A percentile compares a stretch with the other conserved stretches of the same genome.
Evolutionary conservation across 2,113 vertebrate species (phyloP).

Genomic region (Vidua chalybeata): DNA sequence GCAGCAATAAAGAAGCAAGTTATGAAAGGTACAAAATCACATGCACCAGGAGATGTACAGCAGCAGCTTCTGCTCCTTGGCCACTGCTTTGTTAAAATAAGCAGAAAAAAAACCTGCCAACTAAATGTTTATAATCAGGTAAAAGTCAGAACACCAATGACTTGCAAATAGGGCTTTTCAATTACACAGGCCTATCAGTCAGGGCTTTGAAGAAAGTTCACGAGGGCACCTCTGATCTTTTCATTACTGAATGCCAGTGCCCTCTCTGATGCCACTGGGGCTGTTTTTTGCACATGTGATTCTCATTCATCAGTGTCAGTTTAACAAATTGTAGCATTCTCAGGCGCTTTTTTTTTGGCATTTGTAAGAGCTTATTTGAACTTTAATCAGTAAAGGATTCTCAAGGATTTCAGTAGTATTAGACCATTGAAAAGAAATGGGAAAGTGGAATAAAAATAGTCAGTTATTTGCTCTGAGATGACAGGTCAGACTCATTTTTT

Average conservation of each 20-base stretch:
- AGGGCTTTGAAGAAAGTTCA: background rate
- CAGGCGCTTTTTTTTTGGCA: background rate
- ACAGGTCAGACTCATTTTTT: background rate
- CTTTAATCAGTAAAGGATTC: background rate
- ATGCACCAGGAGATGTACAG: background rate
- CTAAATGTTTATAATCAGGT: background rate
- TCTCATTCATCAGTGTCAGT: background rate
- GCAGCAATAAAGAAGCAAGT: background rate
- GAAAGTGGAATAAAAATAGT: background rate
- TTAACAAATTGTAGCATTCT: background rate
- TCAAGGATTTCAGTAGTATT: background rate
- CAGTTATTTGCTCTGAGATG: background rate
- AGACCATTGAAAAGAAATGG: background rate
- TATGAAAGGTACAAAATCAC: background rate
- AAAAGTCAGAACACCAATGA: background rate
- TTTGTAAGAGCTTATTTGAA: background rate
- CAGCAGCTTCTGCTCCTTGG: background rate
- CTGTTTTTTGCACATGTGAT: background rate
- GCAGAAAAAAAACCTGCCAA: background rate
- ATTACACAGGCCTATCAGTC: background rate
- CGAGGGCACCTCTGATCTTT: background rate
- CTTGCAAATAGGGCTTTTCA: background rate
- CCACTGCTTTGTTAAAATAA: background rate
- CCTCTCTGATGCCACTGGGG: background rate
- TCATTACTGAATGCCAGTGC: background rate